Evolutionary conservation across 2,113 vertebrate species (phyloP).

Genomic region (Beaufortia kweichowensis): DNA sequence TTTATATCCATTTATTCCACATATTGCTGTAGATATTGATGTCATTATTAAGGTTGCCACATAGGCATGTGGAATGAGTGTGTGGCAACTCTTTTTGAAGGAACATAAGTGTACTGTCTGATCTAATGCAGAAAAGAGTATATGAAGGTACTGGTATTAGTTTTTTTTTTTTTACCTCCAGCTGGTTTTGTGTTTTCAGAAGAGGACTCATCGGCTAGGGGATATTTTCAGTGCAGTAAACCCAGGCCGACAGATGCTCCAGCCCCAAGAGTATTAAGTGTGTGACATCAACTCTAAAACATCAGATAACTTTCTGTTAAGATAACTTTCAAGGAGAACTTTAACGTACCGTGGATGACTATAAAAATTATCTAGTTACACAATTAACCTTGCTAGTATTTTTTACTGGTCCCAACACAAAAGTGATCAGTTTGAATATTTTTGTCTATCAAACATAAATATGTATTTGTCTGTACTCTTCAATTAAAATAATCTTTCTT

Average conservation of each 20-base stretch:
- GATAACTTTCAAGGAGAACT: constrained; percentile 11
- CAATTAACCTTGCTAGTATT: background rate
- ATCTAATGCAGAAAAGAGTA: constrained; percentile 6
- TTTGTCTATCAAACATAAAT: no score
- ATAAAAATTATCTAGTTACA: no score
- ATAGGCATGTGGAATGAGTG: background rate
- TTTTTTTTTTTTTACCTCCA: constrained; percentile 19
- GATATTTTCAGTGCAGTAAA: constrained; percentile 83
- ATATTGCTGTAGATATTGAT: constrained; percentile 17
- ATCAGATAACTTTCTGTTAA: background rate
- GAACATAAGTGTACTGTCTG: constrained; percentile 14
- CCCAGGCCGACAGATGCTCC: constrained; percentile 63
- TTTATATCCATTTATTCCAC: constrained; percentile 12
- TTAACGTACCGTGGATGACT: background rate
- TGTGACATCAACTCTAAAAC: constrained; percentile 51
- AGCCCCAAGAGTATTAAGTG: constrained; percentile 76
- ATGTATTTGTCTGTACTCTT: no score
- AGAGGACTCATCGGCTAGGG: constrained; percentile 68
- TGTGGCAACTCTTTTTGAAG: background rate
- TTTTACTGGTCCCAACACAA: background rate
- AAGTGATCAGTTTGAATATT: no score
- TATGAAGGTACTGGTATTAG: constrained; percentile 37
- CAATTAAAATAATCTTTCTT: no score
- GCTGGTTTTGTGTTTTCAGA: constrained; percentile 55
- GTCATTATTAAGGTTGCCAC: constrained; percentile 7